Evolutionary conservation across 2,113 vertebrate genomes (phyloP), one percentile per base, ranked within the genome.

Genomic region (Eptesicus fuscus): DNA sequence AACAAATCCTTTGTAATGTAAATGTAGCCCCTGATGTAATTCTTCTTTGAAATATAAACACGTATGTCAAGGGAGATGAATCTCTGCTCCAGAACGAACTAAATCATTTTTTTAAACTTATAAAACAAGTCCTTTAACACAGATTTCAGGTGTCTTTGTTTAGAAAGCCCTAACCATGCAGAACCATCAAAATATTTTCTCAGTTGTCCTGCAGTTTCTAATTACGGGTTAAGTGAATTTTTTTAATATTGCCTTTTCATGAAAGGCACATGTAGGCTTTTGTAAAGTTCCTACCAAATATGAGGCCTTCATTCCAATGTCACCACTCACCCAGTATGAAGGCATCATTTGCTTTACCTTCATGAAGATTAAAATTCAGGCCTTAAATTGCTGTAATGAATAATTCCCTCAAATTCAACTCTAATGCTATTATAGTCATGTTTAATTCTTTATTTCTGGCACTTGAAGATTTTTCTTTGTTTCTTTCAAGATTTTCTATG

Each of bases 1-100:
- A 95, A 69, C 44, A 79, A 90, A 70, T 22, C 20, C 32, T 89
- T 69, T 83, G 22, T 40, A 73, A 91, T 91, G 49, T 84, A 90
- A 84, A 93, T 80, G 9, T 14, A 90, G 16, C 11, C 49, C 53
- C 32, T 32, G 5, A 2, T 14, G 28, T 49, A 53, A 28, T 90
- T 10, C 51, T 6, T 22, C 53, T 94, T 90, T 53, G 25, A 92
- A 91, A 87, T 73, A 47, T 37, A 93, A 93, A 87, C 4, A 12
- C 4, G 44, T 25, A 69, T 1, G 11, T 89, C 35, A 10, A n/a
- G 28, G 6, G 69, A 93, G 35, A 37, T 42, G 78, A 89, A 44
- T 63, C 4, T 83, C 32, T 89, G 4, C n/a, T 80, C 40, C 30
- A 73, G 35, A 94, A 63, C 91, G 9, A 53, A 32, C 12, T 10